phyloP scores from a whole-genome alignment of 2,888 invertebrate species.

The Meghimatium bilineatum region DNA sequence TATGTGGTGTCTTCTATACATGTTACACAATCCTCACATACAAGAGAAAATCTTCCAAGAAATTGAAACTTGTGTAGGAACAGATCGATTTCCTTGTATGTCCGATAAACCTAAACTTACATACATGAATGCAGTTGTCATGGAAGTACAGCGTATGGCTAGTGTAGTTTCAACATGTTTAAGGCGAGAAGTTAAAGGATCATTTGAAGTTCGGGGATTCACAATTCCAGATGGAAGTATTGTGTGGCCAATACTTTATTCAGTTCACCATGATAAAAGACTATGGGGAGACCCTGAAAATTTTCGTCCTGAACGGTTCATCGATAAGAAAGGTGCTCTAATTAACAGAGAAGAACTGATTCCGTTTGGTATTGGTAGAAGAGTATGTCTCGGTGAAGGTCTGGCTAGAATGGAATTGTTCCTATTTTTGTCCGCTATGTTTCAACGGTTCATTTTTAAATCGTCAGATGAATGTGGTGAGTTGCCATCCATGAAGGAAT shows the following conservation, averaged over 20 bases:
- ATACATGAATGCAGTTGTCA: conserved; percentile 58
- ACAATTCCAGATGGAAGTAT: conserved; percentile 60
- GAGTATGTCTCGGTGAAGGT: neutral
- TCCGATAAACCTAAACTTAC: conserved; percentile 45
- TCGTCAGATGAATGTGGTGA: neutral
- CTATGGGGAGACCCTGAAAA: conserved; percentile 35
- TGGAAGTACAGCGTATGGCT: conserved; percentile 58
- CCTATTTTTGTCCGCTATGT: neutral
- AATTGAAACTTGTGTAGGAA: conserved; percentile 69
- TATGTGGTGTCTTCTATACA: conserved; percentile 87
- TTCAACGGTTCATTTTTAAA: neutral
- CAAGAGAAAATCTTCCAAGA: conserved; percentile 44
- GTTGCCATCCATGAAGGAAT: neutral
- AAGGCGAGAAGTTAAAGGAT: conserved; percentile 55
- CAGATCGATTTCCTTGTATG: conserved; percentile 40
- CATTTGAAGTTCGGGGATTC: conserved; percentile 51
- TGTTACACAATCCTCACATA: conserved; percentile 85
- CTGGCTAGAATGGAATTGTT: neutral
- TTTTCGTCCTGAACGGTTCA: conserved; percentile 55
- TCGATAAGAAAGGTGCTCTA: conserved; percentile 44
- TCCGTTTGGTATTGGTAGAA: neutral
- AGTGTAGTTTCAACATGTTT: conserved; percentile 56
- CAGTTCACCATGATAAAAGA: conserved; percentile 52
- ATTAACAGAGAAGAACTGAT: conserved; percentile 31
- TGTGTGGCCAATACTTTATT: conserved; percentile 54